Percentiles rank a stretch among this genome's conserved stretches.
These are phyloP conservation scores for Hapalemur alaotrensis DNA, from an alignment of 2,797 vertebrate species.

Conservation along the genomic window DNA sequence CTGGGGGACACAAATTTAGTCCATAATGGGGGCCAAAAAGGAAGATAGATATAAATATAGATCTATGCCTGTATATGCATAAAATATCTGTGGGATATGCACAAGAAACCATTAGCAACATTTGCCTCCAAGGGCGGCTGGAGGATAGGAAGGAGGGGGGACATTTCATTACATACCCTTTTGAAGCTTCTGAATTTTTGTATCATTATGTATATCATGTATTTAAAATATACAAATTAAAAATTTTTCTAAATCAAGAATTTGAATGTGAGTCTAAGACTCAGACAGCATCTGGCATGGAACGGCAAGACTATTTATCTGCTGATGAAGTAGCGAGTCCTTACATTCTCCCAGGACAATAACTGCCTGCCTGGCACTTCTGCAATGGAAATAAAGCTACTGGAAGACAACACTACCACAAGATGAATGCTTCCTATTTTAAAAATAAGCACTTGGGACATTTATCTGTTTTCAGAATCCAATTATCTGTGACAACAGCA, in stretches of 20 bases:
- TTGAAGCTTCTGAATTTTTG: background rate
- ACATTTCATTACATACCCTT: background rate
- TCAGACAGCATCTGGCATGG: background rate
- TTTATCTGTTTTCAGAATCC: conserved; percentile 35
- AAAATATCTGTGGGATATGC: background rate
- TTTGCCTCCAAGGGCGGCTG: background rate
- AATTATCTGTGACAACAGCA: background rate
- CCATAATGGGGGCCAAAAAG: background rate
- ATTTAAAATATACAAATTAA: background rate
- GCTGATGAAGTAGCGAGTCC: background rate
- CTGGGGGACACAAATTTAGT: background rate
- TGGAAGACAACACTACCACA: background rate
- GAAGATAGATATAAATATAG: background rate
- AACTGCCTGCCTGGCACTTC: background rate
- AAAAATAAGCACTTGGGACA: background rate
- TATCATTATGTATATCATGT: background rate
- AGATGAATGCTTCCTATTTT: conserved; percentile 21
- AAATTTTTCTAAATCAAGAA: background rate
- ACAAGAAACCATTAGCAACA: background rate
- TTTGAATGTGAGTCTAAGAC: background rate
- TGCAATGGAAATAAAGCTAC: background rate
- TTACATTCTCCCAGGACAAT: background rate
- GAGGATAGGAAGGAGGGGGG: background rate
- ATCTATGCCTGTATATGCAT: background rate
- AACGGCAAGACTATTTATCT: background rate